These are phyloP conservation scores for Nothobranchius furzeri DNA, from an alignment of 2,113 vertebrate genomes.

Conservation along the genomic window DNA sequence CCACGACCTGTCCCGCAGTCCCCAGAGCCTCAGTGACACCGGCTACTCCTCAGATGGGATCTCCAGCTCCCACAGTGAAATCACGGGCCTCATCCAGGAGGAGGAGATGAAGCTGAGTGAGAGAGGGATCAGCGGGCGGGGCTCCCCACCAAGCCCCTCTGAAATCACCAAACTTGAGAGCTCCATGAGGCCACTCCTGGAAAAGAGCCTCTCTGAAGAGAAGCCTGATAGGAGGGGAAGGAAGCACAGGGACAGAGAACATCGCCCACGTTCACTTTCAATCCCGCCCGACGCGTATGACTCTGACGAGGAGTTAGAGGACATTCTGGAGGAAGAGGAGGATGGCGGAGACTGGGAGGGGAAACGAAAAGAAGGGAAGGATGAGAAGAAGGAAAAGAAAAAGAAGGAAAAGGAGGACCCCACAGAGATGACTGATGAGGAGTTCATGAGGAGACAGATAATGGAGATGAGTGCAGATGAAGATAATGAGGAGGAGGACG, in stretches of 20 bases:
- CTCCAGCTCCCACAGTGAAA: constrained; percentile 97
- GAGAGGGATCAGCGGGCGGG: constrained; percentile 80
- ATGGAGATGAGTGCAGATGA: constrained; percentile 99
- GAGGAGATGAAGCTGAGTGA: constrained; percentile 92
- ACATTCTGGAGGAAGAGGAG: constrained; percentile 92
- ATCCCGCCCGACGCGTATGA: constrained; percentile 93
- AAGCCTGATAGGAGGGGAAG: constrained; percentile 72
- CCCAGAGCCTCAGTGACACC: constrained; percentile 83
- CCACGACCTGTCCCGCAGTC: constrained; percentile 89
- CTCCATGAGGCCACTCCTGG: constrained; percentile 87
- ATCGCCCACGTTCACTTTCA: constrained; percentile 90
- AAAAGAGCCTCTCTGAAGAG: constrained; percentile 78
- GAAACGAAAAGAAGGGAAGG: constrained; percentile 80
- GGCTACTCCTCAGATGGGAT: constrained; percentile 85
- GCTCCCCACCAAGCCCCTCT: constrained; percentile 88
- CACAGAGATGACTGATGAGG: constrained; percentile 87
- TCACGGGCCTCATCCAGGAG: constrained; percentile 92
- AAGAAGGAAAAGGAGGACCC: constrained; percentile 72
- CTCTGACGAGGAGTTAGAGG: constrained; percentile 93
- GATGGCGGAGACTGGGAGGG: constrained; percentile 86
- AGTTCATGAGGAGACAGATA: constrained; percentile 96
- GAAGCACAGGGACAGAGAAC: constrained; percentile 78
- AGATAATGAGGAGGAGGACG: constrained; percentile 80
- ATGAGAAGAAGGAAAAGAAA: constrained; percentile 89
- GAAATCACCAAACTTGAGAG: constrained; percentile 93